Percentiles rank a stretch among this genome's conserved stretches.
phyloP scores from a whole-genome alignment of 1,140 invertebrate genomes.

The Drosophila littoralis region DNA sequence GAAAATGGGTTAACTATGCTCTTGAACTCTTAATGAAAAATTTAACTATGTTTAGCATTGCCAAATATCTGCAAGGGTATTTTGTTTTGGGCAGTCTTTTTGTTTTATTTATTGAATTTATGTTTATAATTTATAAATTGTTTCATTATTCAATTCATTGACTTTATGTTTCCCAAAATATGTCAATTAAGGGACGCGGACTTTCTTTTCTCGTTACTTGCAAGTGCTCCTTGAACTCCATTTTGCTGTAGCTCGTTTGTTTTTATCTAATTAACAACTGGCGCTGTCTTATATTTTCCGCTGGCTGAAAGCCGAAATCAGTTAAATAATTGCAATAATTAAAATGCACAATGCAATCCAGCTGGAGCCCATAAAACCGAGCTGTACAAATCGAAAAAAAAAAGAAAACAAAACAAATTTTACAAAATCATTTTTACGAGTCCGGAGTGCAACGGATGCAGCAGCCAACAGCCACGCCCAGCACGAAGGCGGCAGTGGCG shows the following conservation, averaged over 20 bases:
- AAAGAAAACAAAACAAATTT: background rate
- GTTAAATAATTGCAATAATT: slow-evolving; percentile 72
- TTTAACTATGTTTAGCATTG: no score
- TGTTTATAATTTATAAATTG: background rate
- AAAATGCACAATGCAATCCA: slow-evolving; percentile 38
- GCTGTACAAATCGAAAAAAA: slow-evolving; percentile 51
- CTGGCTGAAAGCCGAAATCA: slow-evolving; percentile 42
- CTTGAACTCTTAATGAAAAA: no score
- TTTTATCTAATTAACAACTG: slow-evolving; percentile 56
- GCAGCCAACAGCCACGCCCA: slow-evolving; percentile 18
- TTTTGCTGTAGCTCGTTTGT: background rate
- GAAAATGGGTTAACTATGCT: no score
- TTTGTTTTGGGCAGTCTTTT: slow-evolving; percentile 7
- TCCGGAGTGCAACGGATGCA: slow-evolving; percentile 13
- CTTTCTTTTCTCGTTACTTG: slow-evolving; percentile 27
- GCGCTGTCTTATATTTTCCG: slow-evolving; percentile 7
- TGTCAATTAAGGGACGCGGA: slow-evolving; percentile 13
- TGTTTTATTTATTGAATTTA: background rate
- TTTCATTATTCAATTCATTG: background rate
- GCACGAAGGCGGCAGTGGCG: slow-evolving; percentile 13
- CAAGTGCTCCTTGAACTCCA: slow-evolving; percentile 14
- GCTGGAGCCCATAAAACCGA: slow-evolving; percentile 27
- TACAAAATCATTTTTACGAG: slow-evolving; percentile 13
- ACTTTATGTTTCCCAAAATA: background rate
- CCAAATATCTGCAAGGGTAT: background rate